Base-by-base conservation (phyloP, 1,140 invertebrate genomes). In the Drosophila biarmipes region DNA sequence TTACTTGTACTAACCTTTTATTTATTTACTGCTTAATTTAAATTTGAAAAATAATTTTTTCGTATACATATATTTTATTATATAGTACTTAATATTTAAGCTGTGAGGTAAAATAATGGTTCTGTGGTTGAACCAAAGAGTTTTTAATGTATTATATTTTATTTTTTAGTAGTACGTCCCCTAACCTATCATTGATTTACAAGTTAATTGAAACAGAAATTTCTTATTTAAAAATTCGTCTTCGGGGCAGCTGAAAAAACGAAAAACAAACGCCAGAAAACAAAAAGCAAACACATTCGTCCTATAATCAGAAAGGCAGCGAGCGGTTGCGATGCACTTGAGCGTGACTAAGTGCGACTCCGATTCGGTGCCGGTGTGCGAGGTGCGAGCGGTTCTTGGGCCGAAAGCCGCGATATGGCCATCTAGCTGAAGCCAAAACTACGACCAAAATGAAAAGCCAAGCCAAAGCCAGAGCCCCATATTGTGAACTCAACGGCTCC, bases 261-360 rank as follows among this genome's bases (percentile, higher is more conserved):
- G 38, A 27, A 24, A 54, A 40, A 43, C 14, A 40, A 42, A 42
- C 7, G 19, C 4, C 17, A 19, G 7, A 19, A 46, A 27, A 11
- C 4, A 45, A 11, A 46, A 59, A 14, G 42, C 35, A 48, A 79
- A 80, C 53, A 62, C 68, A 85, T 76, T 85, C 80, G 81, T 86
- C 81, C 77, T 80, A 76, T 85, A 80, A 86, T 86, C 77, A 86
- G 63, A 59, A 49, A 80, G 68, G 43, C 72, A 84, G 56, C 64
- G 45, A 74, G 59, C 51, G 58, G 58, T 63, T 55, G 64, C 56
- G 31, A 63, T 64, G 73, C 77, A 53, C 58, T 55, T 73, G 53
- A 86, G 78, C 82, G 81, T 86, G 78, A 86, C 81, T 86, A 86
- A 86, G 78, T 80, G 80, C 77, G 74, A 86, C 77, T 75, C 62